Conservation (phyloP, 2,888 invertebrate genomes). For the Cryptocephalus moraei region DNA sequence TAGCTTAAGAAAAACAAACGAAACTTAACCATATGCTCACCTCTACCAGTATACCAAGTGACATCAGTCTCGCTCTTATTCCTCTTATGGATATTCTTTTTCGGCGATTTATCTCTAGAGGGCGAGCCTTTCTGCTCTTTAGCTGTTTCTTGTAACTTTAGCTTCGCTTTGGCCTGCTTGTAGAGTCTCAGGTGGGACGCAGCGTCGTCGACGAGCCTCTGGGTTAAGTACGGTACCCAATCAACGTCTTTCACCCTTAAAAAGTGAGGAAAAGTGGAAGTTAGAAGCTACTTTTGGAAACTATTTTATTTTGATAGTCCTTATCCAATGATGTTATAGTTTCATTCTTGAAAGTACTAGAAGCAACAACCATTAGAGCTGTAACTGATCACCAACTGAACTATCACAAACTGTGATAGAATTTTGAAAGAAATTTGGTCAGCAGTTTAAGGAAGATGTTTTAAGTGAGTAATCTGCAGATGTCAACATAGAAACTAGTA, state of each 20-base stretch:
- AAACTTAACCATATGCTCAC: background rate
- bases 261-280: background rate
- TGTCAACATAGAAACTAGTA: too few relatives aligned
- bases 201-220: conserved; percentile 79
- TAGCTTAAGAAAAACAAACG: background rate
- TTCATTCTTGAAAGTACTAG: too few relatives aligned
- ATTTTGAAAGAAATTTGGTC: too few relatives aligned
- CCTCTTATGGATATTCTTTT: conserved; percentile 45
- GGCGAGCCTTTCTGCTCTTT: conserved; percentile 30
- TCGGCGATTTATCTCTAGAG: conserved; percentile 32
- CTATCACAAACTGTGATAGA: too few relatives aligned
- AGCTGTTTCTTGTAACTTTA: conserved; percentile 28
- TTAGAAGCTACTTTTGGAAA: too few relatives aligned
- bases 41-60: conserved; percentile 46
- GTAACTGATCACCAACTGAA: too few relatives aligned
- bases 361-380: too few relatives aligned
- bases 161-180: conserved; percentile 58
- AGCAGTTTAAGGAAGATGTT: too few relatives aligned
- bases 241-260: conserved; percentile 69
- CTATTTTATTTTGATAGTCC: too few relatives aligned
- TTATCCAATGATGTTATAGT: too few relatives aligned
- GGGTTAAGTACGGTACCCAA: conserved; percentile 83
- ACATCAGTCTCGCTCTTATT: conserved; percentile 68
- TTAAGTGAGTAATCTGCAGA: too few relatives aligned
- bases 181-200: conserved; percentile 82